Percentiles rank a stretch among this genome's conserved stretches.
These are phyloP conservation scores for Thalpophila matura DNA, from an alignment of 2,888 invertebrate species.

Conservation along the genomic window DNA sequence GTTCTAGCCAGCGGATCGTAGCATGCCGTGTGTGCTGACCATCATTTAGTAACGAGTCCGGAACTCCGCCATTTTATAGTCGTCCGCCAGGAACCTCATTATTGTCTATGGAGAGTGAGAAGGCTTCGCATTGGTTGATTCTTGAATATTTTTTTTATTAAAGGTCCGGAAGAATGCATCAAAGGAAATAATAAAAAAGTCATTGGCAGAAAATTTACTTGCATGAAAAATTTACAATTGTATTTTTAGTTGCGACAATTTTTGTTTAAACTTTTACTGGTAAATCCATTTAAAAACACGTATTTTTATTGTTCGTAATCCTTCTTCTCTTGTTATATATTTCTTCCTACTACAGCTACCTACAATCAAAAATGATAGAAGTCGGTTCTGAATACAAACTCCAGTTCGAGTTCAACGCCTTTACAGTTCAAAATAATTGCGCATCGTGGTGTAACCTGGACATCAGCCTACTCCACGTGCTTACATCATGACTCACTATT, in stretches of 20 bases:
- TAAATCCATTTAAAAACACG: too few relatives aligned
- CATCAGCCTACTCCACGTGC: slow-evolving; percentile 45
- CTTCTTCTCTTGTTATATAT: too few relatives aligned
- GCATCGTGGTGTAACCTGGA: slow-evolving; percentile 44
- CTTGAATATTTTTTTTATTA: slow-evolving; percentile 3
- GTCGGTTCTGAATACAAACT: slow-evolving; percentile 1
- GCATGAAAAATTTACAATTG: too few relatives aligned
- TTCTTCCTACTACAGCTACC: not conserved
- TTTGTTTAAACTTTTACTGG: too few relatives aligned
- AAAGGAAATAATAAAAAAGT: too few relatives aligned
- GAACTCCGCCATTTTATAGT: slow-evolving; percentile 39
- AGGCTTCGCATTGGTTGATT: slow-evolving; percentile 13
- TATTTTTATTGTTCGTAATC: too few relatives aligned
- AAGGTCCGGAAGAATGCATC: too few relatives aligned
- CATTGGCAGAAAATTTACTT: too few relatives aligned
- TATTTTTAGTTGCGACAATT: too few relatives aligned
- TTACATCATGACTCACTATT: slow-evolving; percentile 6
- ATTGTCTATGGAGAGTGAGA: slow-evolving; percentile 33
- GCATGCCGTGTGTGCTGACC: slow-evolving; percentile 28
- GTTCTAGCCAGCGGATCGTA: slow-evolving; percentile 23
- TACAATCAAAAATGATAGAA: slow-evolving; percentile 1
- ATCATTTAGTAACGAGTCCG: slow-evolving; percentile 40
- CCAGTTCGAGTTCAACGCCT: slow-evolving; percentile 45
- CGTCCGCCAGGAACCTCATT: slow-evolving; percentile 30
- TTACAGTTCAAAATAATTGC: slow-evolving; percentile 45